Base-by-base conservation (phyloP, 2,888 invertebrate species). In the Volucella inflata region DNA sequence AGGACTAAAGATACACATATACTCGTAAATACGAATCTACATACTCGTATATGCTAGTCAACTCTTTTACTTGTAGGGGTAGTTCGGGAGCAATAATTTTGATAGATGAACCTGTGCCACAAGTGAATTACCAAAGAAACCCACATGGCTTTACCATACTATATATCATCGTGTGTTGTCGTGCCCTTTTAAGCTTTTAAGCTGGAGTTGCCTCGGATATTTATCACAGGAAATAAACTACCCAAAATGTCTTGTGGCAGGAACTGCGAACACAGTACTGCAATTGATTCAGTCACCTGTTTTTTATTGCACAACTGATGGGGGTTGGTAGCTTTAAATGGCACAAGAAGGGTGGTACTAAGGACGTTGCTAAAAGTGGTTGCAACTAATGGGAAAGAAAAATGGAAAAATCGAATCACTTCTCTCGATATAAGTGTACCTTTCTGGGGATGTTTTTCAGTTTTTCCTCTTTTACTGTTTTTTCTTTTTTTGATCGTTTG, bases 261-360 rank as follows among this genome's bases (percentile, higher is more conserved):
- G 4, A 46, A 16, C 8, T 10, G 0, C 12, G 17, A 53, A 14
- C 9, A 38, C 12, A 59, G 8, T 44, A 65, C 40, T 76, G 81
- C 70, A 76, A 76, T 76, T 76, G 76, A 81, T 64, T 62, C 51
- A 68, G 64, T 59, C 64, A 65, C 21, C 50, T 70, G 70, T 57
- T 76, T 70, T 46, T 71, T 64, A 67, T 80, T 80, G 16, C 62
- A 17, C 30, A 62, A 12, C 36, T 21, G 16, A 11, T 42, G 42
- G n/a, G 42, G 14, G 53, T 67, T 30, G 4, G 48, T 21, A n/a
- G 17, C 11, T 40, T n/a, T 8, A 16, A n/a, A 16, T 71, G 6
- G 50, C 48, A 21, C 9, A 12, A 11, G 16, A 21, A 55, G 40
- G 16, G 48, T 0, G 11, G 16, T 46, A 50, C 42, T 40, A 21